Base-by-base conservation (phyloP, 1,140 invertebrate species). In the Micrasema minimum region DNA sequence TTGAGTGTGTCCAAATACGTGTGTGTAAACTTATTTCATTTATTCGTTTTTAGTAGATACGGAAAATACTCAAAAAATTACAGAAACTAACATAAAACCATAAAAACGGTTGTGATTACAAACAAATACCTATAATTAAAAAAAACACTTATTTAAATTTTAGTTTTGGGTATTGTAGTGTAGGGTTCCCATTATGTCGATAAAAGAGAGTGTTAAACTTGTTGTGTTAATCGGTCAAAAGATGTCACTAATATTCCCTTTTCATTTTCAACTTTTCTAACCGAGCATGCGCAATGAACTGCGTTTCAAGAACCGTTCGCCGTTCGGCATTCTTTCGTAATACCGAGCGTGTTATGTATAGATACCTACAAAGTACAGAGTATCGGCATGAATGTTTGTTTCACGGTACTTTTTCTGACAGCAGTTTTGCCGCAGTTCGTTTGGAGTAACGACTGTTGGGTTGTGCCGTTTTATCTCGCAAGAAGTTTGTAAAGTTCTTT, bases 311-410 rank as follows among this genome's bases (percentile, higher is more conserved):
- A 50, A 67, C 66, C 22, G 16, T 57, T 67, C 23, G 43, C 66
- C 22, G 16, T 57, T 67, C 23, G 43, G 53, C 66, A 61, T 69
- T 69, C 66, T 69, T 69, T 69, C 66, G 55, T 69, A 48, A 69
- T 69, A 59, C 55, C 55, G n/a, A 14, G n/a, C 23, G 20, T 53
- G 26, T 53, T 9, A 22, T 57, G 50, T 51, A 22, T 23, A 12
- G 9, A 18, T 59, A 59, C 16, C 35, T 59, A 59, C 38, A n/a
- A n/a, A n/a, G n/a, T n/a, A n/a, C n/a, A n/a, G n/a, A 23, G 20
- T 59, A 31, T 31, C 26, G 26, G 26, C 26, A 31, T 31, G 26
- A 31, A 31, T 31, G 26, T 38, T 38, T 45, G 43, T 14, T 35
- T 14, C 61, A 64, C 22, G 26, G 51, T 57, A 67, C 65, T 48